These are phyloP conservation scores for Pampus argenteus DNA, from an alignment of 2,797 vertebrate species.

Conservation along the genomic window DNA sequence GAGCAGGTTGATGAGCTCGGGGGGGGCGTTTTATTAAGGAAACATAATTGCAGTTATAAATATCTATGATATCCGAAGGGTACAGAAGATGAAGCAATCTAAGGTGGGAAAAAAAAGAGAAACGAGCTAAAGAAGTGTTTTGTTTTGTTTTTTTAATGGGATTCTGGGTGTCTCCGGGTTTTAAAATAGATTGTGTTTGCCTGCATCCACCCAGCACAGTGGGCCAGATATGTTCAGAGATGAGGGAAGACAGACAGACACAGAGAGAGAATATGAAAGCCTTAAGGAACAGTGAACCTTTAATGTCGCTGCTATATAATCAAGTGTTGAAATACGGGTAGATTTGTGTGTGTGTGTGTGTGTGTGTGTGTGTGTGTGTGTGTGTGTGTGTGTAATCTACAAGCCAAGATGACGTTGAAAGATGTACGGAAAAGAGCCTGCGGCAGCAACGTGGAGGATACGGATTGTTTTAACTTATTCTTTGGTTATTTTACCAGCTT, in stretches of 20 bases:
- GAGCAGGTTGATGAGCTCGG: conserved; percentile 56
- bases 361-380: too few species aligned
- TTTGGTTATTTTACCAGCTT: neutral
- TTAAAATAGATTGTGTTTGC: conserved; percentile 61
- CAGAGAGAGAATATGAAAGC: conserved; percentile 12
- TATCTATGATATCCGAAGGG: conserved; percentile 67
- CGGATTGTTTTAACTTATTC: neutral
- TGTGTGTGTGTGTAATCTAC: too few species aligned
- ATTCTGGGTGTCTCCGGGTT: conserved; percentile 56
- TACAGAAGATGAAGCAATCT: conserved; percentile 30
- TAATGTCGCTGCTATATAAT: conserved; percentile 34
- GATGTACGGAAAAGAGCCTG: neutral
- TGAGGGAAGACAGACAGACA: conserved; percentile 23
- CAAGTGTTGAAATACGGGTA: conserved; percentile 21
- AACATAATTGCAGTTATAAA: conserved; percentile 80
- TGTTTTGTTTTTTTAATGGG: conserved; percentile 41
- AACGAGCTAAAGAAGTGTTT: conserved; percentile 16
- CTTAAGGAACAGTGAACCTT: conserved; percentile 29
- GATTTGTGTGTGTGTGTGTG: too few species aligned
- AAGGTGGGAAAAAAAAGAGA: neutral
- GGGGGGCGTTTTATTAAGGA: conserved; percentile 71
- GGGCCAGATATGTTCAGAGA: conserved; percentile 54
- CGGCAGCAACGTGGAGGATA: neutral
- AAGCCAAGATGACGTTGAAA: conserved; percentile 6
- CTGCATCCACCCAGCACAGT: conserved; percentile 36